Percentiles rank a stretch among this genome's conserved stretches.
These are phyloP conservation scores for Chalcis sispes DNA, from an alignment of 2,888 invertebrate species.

Conservation along the genomic window DNA sequence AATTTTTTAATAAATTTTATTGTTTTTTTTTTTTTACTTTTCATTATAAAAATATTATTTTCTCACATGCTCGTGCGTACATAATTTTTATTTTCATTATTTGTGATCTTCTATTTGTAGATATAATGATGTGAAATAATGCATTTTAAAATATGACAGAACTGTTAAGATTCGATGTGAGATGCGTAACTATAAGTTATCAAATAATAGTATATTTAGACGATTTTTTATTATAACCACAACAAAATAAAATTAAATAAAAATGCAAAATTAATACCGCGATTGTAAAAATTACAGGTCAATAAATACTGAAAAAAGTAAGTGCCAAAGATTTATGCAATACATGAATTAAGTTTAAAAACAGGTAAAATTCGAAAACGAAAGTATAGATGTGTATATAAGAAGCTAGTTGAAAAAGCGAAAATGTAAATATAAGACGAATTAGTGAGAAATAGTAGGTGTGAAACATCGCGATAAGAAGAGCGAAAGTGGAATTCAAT, in stretches of 20 bases:
- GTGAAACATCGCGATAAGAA: conserved; percentile 51
- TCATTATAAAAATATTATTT: background rate
- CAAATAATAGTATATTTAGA: no score
- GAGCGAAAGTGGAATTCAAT: conserved; percentile 43
- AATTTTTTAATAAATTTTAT: conserved; percentile 3
- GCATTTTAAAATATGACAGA: background rate
- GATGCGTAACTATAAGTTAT: no score
- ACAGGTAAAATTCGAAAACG: conserved; percentile 1
- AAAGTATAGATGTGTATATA: background rate
- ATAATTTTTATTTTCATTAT: background rate
- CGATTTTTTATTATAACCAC: no score
- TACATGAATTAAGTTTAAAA: background rate
- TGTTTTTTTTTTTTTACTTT: background rate
- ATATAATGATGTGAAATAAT: background rate
- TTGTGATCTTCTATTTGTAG: no score
- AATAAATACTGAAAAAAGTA: no score
- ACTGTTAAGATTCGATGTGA: background rate
- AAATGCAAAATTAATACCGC: no score
- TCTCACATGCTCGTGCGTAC: background rate
- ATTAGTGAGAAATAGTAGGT: conserved; percentile 26
- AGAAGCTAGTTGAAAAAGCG: background rate
- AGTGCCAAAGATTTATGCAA: background rate
- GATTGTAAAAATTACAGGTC: no score
- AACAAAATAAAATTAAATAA: no score
- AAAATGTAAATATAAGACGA: conserved; percentile 12